Evolutionary conservation across 2,797 vertebrate genomes (phyloP), one percentile per base, ranked within the genome.

Genomic region (Pyrocephalus nanus): DNA sequence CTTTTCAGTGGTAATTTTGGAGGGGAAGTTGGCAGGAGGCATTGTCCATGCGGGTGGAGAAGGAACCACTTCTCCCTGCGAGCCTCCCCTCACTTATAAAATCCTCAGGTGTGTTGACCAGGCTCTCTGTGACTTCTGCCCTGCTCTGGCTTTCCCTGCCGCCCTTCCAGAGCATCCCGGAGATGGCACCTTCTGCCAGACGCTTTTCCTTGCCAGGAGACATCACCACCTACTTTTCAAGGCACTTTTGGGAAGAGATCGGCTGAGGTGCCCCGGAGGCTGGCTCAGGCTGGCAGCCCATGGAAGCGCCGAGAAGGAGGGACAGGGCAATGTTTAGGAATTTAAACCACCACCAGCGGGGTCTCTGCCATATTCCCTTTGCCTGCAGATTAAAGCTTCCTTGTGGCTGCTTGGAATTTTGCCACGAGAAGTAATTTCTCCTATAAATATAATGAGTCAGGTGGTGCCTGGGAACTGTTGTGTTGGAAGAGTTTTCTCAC

Each of bases 21-120:
- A 60, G 19, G 30, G 23, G 40, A 71, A 17, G 8, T 62, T 13
- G 51, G 25, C 43, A 64, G 75, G 34, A 62, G 6, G 53, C 50
- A 27, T 17, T 27, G 29, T 75, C 15, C 3, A 0, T 10, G 8
- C 21, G 0, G 0, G 21, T 43, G 2, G 3, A 38, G 61, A 45
- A 73, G 48, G 57, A 47, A 5, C 8, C 25, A 5, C 26, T 1
- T 5, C n/a, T 85, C 54, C 34, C 30, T 3, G 1, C 53, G 76
- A 38, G 27, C 30, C 14, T 74, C 27, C 17, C 8, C 45, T 50
- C 26, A 2, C 4, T 17, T 26, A 4, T 8, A 66, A 86, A 86
- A 48, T 6, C 65, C 70, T 62, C 27, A 6, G 26, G 14, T 3
- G 2, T 5, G 11, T 14, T 71, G 30, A 15, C 8, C 61, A 64